phyloP scores from a whole-genome alignment of 2,113 vertebrate genomes.

The Acanthochromis polyacanthus region DNA sequence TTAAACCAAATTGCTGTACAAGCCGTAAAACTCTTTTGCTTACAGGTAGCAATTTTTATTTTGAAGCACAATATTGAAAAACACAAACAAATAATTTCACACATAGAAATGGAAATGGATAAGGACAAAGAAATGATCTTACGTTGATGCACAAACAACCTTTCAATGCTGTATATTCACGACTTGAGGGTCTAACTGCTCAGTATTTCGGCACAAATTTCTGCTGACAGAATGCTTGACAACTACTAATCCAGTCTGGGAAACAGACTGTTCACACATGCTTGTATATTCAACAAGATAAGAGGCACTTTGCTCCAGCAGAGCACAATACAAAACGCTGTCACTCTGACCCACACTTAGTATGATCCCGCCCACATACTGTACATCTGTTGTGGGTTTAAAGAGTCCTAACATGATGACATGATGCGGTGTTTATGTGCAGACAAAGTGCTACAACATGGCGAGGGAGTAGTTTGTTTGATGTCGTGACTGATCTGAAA shows the following conservation, averaged over 20 bases:
- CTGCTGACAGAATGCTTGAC: neutral
- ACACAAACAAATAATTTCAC: too few relatives aligned
- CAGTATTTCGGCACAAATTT: conserved; percentile 3
- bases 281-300: conserved; percentile 25
- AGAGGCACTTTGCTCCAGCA: conserved; percentile 55
- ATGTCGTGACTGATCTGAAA: conserved; percentile 71
- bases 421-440: conserved; percentile 19
- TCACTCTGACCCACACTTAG: conserved; percentile 55
- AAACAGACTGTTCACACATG: conserved; percentile 37
- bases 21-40: too few relatives aligned
- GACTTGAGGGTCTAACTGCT: neutral
- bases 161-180: neutral
- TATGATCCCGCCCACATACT: conserved; percentile 58
- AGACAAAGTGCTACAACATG: conserved; percentile 33
- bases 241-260: conserved; percentile 46
- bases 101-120: too few relatives aligned
- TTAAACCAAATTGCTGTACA: too few relatives aligned
- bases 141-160: too few relatives aligned
- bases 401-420: conserved; percentile 35
- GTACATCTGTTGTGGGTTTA: conserved; percentile 34
- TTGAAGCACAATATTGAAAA: too few relatives aligned
- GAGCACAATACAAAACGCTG: conserved; percentile 45
- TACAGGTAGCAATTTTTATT: too few relatives aligned
- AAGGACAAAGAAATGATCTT: too few relatives aligned
- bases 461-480: conserved; percentile 47